These are phyloP conservation scores for sheep (Ovis aries) DNA, from an alignment of 2,113 vertebrate species.

Conservation along the genomic window ARS-UI_Ramb_v3.0 NC_056065.1:54839501-54840000, in stretches of 20 bases:
- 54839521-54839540: background rate
- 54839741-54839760: background rate
- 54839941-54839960: constrained; percentile 28
- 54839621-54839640: background rate
- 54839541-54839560: background rate
- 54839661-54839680: background rate
- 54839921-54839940: background rate
- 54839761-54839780: background rate
- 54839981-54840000: background rate
- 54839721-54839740: background rate
- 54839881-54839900: constrained; percentile 1
- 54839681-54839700: background rate
- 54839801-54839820: constrained; percentile 28
- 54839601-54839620: background rate
- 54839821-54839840: background rate
- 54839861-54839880: constrained; percentile 28
- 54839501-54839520: background rate
- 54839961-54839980: background rate
- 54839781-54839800: background rate
- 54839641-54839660: background rate
- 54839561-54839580: background rate
- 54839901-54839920: constrained; percentile 34
- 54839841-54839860: constrained; percentile 34
- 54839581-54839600: background rate
- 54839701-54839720: background rate